Conservation (phyloP, 2,888 invertebrate genomes). For the Achlya flavicornis region DNA sequence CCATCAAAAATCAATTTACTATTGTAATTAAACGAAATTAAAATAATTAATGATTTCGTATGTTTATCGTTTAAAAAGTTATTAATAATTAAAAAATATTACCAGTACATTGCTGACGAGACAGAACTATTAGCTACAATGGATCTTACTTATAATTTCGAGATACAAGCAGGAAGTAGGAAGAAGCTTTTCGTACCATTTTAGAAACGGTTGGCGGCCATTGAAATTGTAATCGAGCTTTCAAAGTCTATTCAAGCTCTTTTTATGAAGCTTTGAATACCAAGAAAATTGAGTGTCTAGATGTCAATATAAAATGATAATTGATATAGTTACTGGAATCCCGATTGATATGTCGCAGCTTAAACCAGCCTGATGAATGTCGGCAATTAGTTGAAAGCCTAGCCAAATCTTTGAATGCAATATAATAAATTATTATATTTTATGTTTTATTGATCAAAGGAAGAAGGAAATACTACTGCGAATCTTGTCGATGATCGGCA, state of each 20-base stretch:
- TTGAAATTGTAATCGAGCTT: not conserved
- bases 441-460: no score
- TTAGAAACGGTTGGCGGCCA: not conserved
- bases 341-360: no score
- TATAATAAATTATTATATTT: no score
- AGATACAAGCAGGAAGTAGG: not conserved
- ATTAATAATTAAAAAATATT: not conserved
- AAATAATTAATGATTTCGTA: constrained; percentile 3
- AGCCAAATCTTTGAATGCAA: no score
- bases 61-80: not conserved
- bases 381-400: no score
- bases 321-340: no score
- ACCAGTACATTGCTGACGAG: not conserved
- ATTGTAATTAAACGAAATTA: constrained; percentile 4
- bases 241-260: not conserved
- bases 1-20: constrained; percentile 16
- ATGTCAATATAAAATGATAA: not conserved
- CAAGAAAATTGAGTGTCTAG: not conserved
- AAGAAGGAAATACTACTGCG: no score
- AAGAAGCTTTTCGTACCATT: not conserved
- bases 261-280: not conserved
- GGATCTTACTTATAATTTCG: no score
- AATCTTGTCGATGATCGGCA: no score
- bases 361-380: no score
- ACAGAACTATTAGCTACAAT: no score